Base-by-base conservation (phyloP, 1,140 invertebrate species). In the Akabosia matsudoensis region DNA sequence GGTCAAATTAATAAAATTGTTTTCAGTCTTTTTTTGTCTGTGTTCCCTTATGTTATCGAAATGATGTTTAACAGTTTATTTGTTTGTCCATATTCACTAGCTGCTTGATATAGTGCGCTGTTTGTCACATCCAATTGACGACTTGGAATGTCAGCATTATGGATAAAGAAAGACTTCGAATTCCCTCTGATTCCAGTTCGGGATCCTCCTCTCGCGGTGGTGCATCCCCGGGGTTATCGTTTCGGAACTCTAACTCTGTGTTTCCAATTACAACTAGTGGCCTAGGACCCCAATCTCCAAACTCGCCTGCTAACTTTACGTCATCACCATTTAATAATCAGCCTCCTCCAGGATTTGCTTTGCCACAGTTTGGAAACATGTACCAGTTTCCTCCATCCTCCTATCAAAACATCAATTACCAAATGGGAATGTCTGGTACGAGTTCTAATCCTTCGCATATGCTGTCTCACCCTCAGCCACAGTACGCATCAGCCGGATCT, bases 101-200 rank as follows among this genome's bases (percentile, higher is more conserved):
- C n/a, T n/a, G n/a, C n/a, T n/a, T n/a, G n/a, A n/a, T n/a, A n/a
- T n/a, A n/a, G n/a, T n/a, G n/a, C n/a, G n/a, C n/a, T n/a, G n/a
- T n/a, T n/a, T n/a, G n/a, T n/a, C 18, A 45, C 7, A 45, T 18
- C 37, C 13, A 56, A 16, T 56, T 56, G 14, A 24, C 24, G 7
- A n/a, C 54, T 56, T 28, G 61, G 61, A 67, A 67, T 67, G 61
- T 67, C 61, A 70, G 54, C 70, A 73, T 73, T 76, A 76, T 76
- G 75, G 75, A 76, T 51, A 76, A 61, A 52, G 75, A 76, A n/a
- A 45, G 75, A 24, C 37, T 76, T 4, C 75, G 75, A 33, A 61
- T 76, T 70, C 70, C 54, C 54, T 76, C 70, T 31, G 75, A 67
- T 67, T 67, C 61, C 61, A 67, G 61, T 67, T 67, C 61, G 28